A percentile compares a stretch with the other conserved stretches of the same genome.
These are phyloP conservation scores for Drosophila parthenogenetica DNA, from an alignment of 2,888 invertebrate species.

Conservation along the genomic window DNA sequence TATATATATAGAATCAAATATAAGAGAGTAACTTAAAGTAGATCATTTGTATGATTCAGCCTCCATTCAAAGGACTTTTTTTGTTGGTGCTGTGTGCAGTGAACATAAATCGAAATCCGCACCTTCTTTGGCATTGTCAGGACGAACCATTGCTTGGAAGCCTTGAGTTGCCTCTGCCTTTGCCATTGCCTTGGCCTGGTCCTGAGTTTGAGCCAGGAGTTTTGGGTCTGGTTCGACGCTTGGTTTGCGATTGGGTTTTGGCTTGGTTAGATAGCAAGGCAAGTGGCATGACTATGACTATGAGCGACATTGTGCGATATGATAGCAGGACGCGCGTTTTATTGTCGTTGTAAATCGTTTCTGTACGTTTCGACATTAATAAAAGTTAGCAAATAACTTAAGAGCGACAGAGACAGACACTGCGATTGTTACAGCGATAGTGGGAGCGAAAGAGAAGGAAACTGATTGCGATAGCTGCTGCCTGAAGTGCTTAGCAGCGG, in stretches of 20 bases:
- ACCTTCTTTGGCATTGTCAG: constrained; percentile 78
- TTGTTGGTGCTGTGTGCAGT: constrained; percentile 68
- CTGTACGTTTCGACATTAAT: constrained; percentile 80
- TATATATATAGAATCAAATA: no score
- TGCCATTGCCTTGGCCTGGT: constrained; percentile 32
- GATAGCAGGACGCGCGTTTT: constrained; percentile 79
- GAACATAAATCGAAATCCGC: constrained; percentile 81
- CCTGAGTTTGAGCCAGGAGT: constrained; percentile 20
- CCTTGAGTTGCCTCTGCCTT: constrained; percentile 30
- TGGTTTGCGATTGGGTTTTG: constrained; percentile 26
- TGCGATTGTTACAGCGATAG: constrained; percentile 31
- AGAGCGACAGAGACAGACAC: constrained; percentile 51
- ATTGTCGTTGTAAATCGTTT: constrained; percentile 81
- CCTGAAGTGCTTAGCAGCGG: constrained; percentile 55
- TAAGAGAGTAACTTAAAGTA: constrained; percentile 14
- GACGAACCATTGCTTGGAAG: constrained; percentile 58
- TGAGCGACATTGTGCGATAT: constrained; percentile 80
- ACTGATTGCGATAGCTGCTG: constrained; percentile 40
- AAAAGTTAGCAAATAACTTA: constrained; percentile 79
- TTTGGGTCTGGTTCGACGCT: constrained; percentile 23
- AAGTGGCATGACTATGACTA: constrained; percentile 74
- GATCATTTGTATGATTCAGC: not conserved
- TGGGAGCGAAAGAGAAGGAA: constrained; percentile 27
- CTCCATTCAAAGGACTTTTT: constrained; percentile 48
- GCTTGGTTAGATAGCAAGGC: constrained; percentile 73